Base-by-base conservation (phyloP, 2,797 vertebrate species). In the Sebastes miniatus region DNA sequence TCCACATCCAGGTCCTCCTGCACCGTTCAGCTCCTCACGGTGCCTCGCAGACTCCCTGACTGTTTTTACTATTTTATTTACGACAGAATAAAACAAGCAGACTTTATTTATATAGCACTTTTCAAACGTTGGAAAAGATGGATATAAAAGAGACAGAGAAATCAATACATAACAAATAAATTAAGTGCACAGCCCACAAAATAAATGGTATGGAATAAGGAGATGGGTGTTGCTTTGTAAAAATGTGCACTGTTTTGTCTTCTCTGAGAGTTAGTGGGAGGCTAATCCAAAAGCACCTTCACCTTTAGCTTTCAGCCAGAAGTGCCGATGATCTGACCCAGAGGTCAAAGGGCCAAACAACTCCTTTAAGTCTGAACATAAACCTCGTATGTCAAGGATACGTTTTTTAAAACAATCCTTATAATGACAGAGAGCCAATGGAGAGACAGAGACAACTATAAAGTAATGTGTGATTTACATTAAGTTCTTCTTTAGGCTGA, bases 41-140 rank as follows among this genome's bases (percentile, higher is more conserved):
- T 1, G 25, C 12, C 14, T 8, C 3, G 1, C n/a, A 34, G 22
- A 57, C n/a, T 24, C n/a, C 7, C 0, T 25, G 22, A 24, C 11
- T 22, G n/a, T 22, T 56, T 12, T 3, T 29, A 52, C 18, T 52
- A 8, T 52, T 29, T 27, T 8, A 59, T 59, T 59, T 59, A 59
- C 7, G 2, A 29, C 12, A 59, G 57, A 59, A 59, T 16, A 59
- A 59, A 59, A 24, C 57, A 27, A 27, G 14, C 14, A 47, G 25
- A 59, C 25, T 27, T 59, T 29, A 16, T 27, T 7, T 52, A 52
- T 52, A 18, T 20, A 18, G 18, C 43, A 0, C 14, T 47, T 47
- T 47, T 47, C 14, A 47, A 18, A 16, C 0, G 14, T 16, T 16
- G 5, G 43, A 47, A 47, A 47, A 47, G 43, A 16, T 47, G 6